These are phyloP conservation scores for Lonchura striata DNA, from an alignment of 2,113 vertebrate species.

Conservation along the genomic window DNA sequence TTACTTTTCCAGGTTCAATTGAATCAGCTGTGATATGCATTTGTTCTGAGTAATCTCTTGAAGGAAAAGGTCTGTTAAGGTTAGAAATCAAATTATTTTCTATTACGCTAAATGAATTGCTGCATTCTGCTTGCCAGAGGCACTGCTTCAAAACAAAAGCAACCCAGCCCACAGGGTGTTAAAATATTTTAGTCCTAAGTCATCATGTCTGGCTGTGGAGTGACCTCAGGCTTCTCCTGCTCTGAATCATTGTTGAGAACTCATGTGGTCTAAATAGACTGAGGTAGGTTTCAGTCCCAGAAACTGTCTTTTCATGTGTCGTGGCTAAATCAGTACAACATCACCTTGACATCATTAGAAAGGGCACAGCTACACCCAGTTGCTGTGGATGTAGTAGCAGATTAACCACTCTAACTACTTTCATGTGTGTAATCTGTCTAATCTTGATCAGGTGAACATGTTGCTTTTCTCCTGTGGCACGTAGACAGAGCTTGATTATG, in stretches of 20 bases:
- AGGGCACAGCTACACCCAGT: conserved; percentile 34
- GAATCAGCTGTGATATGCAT: not conserved
- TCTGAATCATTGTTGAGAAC: conserved; percentile 30
- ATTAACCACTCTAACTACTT: conserved; percentile 60
- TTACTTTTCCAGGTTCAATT: not conserved
- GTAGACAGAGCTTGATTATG: not conserved
- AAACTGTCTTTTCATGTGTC: conserved; percentile 9
- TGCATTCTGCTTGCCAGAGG: not conserved
- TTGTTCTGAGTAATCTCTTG: not conserved
- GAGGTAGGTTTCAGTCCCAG: conserved; percentile 12
- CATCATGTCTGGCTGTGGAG: not conserved
- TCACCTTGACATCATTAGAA: conserved; percentile 47
- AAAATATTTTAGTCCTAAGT: conserved; percentile 20
- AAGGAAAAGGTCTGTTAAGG: not conserved
- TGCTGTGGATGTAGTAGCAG: conserved; percentile 48
- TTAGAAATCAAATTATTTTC: not conserved
- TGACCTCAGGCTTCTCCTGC: conserved; percentile 39
- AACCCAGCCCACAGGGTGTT: not conserved
- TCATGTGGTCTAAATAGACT: not conserved
- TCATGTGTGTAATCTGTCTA: conserved; percentile 50
- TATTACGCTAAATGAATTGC: not conserved
- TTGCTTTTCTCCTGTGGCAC: conserved; percentile 1
- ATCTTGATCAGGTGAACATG: conserved; percentile 50
- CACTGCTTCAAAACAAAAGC: not conserved
- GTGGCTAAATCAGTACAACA: not conserved